A percentile compares a stretch with the other conserved stretches of the same genome.
phyloP scores from a whole-genome alignment of 2,888 invertebrate genomes.

The Lasioglossum villosulum region DNA sequence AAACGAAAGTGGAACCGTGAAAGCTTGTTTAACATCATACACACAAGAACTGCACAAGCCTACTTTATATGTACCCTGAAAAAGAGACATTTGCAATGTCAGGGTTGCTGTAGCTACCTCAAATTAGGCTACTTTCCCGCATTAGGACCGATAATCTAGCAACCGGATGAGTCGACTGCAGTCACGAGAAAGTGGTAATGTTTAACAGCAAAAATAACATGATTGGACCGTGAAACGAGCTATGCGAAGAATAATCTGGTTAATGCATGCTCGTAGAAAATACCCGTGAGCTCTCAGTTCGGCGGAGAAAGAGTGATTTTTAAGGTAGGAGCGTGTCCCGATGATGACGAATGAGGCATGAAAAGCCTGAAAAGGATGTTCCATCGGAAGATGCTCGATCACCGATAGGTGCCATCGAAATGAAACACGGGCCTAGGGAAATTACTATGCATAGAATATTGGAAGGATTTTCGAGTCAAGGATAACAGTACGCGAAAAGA shows the following conservation, averaged over 20 bases:
- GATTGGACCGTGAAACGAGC: neutral
- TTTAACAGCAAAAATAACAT: neutral
- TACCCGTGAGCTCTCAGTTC: neutral
- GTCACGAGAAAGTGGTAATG: slow-evolving; percentile 3
- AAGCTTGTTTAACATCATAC: neutral
- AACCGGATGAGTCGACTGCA: neutral
- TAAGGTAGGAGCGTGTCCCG: neutral
- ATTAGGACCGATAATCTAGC: neutral
- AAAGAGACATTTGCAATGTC: neutral
- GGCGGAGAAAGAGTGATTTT: neutral
- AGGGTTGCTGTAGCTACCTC: neutral
- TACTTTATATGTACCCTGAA: neutral
- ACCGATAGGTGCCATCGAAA: slow-evolving; percentile 31
- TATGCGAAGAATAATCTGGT: slow-evolving; percentile 6
- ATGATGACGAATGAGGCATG: neutral
- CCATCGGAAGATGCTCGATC: slow-evolving; percentile 25
- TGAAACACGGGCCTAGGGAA: slow-evolving; percentile 7
- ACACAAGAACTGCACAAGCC: neutral
- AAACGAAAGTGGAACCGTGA: neutral
- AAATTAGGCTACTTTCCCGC: slow-evolving; percentile 2
- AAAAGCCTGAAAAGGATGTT: slow-evolving; percentile 4
- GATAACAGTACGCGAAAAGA: neutral
- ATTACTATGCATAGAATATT: neutral
- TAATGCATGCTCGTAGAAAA: slow-evolving; percentile 12
- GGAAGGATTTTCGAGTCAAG: neutral